Base-by-base conservation (phyloP, 23 tunicate genomes). In the Corella eumyota region DNA sequence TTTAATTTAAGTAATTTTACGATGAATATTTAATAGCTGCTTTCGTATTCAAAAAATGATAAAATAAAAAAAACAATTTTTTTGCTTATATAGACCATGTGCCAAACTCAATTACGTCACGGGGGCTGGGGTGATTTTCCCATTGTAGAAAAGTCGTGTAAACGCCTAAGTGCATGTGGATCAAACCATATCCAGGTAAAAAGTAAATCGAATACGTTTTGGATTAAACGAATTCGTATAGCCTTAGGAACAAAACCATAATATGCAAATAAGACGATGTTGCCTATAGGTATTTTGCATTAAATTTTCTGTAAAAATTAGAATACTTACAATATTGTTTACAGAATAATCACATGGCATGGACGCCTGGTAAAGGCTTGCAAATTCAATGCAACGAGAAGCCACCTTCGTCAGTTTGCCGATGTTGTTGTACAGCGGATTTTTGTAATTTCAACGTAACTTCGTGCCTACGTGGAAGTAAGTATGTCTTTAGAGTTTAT, bases 301-400 rank as follows among this genome's bases (percentile, higher is more conserved):
- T n/a, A n/a, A n/a, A n/a, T n/a, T n/a, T n/a, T n/a, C n/a, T n/a
- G n/a, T n/a, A n/a, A n/a, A n/a, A n/a, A n/a, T n/a, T n/a, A n/a
- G n/a, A n/a, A n/a, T n/a, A n/a, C n/a, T n/a, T n/a, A n/a, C n/a
- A n/a, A n/a, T n/a, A n/a, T n/a, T n/a, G n/a, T n/a, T n/a, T n/a
- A 26, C 20, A 68, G 73, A 68, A 68, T 25, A 31, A n/a, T 4
- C 35, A 25, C 34, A 20, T 7, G 5, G 73, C 73, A 2, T 68
- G 73, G 73, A 26, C 73, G 3, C 15, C 15, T 1, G 50, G 44
- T 17, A n/a, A n/a, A n/a, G 73, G 63, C 1, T 32, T 34, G 4
- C 73, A 68, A 68, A 34, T 53, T 32, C 73, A 68, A 53, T 68
- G 73, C 73, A 68, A 68, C 50, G 62, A 53, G 34, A 22, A 33